Evolutionary conservation across 2,888 invertebrate genomes (phyloP).

Genomic region (Troides helena): DNA sequence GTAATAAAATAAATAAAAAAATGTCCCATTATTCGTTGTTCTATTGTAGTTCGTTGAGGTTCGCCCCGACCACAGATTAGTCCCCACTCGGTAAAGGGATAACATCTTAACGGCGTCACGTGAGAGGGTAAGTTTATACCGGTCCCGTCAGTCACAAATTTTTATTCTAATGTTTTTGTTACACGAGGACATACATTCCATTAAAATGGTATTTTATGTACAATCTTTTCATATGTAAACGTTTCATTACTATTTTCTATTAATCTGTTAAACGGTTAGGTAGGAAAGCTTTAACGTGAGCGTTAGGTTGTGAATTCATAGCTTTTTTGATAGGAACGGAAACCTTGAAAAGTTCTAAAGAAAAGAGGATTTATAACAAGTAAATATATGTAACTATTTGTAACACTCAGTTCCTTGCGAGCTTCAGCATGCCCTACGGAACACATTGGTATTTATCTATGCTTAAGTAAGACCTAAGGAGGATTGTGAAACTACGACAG

Average conservation of each 20-base stretch:
- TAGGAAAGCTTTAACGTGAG: too few relatives aligned
- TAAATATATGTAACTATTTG: too few relatives aligned
- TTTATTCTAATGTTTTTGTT: conserved; percentile 18
- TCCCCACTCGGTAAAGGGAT: conserved; percentile 69
- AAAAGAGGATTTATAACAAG: too few relatives aligned
- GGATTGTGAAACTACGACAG: too few relatives aligned
- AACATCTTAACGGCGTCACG: conserved; percentile 75
- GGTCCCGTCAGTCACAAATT: conserved; percentile 21
- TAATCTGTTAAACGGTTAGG: not conserved
- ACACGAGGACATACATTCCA: not conserved
- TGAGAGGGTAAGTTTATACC: conserved; percentile 60
- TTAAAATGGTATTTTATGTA: not conserved
- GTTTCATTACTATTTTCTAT: not conserved
- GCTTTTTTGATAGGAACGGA: too few relatives aligned
- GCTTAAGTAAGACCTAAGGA: too few relatives aligned
- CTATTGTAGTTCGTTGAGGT: conserved; percentile 55
- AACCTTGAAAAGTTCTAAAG: too few relatives aligned
- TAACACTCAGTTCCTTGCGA: too few relatives aligned
- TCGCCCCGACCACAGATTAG: conserved; percentile 67
- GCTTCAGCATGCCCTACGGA: too few relatives aligned
- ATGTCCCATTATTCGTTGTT: conserved; percentile 70
- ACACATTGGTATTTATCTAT: too few relatives aligned
- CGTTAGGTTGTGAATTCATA: too few relatives aligned
- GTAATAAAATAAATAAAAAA: conserved; percentile 64
- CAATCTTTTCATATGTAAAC: not conserved